Evolutionary conservation across 2,797 vertebrate species (phyloP).

Genomic region (Aeoliscus strigatus): DNA sequence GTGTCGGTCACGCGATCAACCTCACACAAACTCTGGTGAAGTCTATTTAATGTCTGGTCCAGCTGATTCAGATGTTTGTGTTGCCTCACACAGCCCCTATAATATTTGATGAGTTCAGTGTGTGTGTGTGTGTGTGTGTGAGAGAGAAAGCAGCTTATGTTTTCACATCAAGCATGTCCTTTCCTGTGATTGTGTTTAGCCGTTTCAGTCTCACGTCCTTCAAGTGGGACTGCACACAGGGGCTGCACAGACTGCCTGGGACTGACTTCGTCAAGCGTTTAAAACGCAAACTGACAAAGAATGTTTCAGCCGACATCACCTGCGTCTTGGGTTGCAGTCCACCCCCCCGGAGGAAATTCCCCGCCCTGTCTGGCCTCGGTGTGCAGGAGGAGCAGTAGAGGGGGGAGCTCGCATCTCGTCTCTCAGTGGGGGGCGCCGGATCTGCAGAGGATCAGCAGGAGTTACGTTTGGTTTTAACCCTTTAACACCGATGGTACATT

Average conservation of each 20-base stretch:
- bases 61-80: background rate
- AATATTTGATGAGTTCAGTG: too few species aligned
- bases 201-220: too few species aligned
- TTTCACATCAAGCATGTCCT: constrained; percentile 53
- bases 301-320: constrained; percentile 71
- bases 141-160: constrained; percentile 23
- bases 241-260: constrained; percentile 66
- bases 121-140: too few species aligned
- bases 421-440: constrained; percentile 21
- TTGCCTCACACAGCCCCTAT: background rate
- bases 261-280: constrained; percentile 69
- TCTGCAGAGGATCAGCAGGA: constrained; percentile 33
- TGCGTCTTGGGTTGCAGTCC: constrained; percentile 54
- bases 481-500: constrained; percentile 33
- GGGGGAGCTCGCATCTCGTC: constrained; percentile 11
- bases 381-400: constrained; percentile 27
- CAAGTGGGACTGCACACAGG: constrained; percentile 41
- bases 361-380: constrained; percentile 42
- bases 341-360: constrained; percentile 40
- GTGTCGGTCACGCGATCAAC: too few species aligned
- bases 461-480: constrained; percentile 53
- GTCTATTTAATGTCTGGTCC: background rate
- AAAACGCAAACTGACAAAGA: constrained; percentile 70
- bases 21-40: too few species aligned
- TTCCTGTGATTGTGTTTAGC: constrained; percentile 36